These are phyloP conservation scores for Myanophis thanlyinensis DNA, from an alignment of 2,113 vertebrate species.

Conservation along the genomic window DNA sequence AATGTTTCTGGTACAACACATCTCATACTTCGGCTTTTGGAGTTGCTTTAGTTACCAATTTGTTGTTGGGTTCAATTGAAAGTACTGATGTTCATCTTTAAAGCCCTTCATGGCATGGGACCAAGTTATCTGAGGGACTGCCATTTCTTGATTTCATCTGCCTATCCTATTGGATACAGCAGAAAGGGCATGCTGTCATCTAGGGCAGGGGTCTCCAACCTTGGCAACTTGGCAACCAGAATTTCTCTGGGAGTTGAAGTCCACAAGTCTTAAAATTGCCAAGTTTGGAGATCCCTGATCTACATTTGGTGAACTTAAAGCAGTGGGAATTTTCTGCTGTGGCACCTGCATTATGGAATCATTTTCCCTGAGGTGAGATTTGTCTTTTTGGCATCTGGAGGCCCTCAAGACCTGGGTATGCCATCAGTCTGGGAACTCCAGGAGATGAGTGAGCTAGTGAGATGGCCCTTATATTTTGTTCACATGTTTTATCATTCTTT, in stretches of 20 bases:
- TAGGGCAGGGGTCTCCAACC: no score
- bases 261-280: no score
- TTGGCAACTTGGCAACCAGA: no score
- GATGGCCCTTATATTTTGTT: neutral
- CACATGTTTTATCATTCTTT: neutral
- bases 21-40: neutral
- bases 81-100: neutral
- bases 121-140: neutral
- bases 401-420: neutral
- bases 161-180: neutral
- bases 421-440: neutral
- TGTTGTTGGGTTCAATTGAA: neutral
- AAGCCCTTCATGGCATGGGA: neutral
- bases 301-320: neutral
- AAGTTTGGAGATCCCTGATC: no score
- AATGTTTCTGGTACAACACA: neutral
- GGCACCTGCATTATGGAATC: neutral
- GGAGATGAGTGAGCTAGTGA: neutral
- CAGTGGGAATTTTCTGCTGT: neutral
- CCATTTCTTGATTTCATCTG: neutral
- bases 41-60: neutral
- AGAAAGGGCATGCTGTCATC: neutral
- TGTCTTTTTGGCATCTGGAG: neutral
- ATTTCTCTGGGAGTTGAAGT: no score
- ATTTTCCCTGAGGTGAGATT: neutral